Evolutionary conservation across 2,888 invertebrate genomes (phyloP), one percentile per base, ranked within the genome.

Genomic region (Acrobasis repandana): DNA sequence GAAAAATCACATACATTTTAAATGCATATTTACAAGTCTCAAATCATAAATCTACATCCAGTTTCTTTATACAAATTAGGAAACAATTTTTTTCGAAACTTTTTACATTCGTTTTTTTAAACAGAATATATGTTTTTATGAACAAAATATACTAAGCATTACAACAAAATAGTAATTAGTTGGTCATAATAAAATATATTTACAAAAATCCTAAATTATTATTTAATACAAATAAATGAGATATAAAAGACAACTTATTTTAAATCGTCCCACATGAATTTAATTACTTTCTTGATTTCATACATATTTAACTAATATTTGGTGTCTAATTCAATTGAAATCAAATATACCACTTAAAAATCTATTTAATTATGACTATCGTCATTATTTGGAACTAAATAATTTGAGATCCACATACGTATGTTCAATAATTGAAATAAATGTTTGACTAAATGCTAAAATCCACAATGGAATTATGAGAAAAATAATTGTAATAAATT

Each of bases 331-430:
- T 72, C 71, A 84, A 82, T 74, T 66, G 69, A 79, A 78, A 74
- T 75, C 72, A 74, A 76, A 82, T 75, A 74, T 70, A 79, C 69
- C 62, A 74, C 75, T 68, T 79, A 80, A 66, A 70, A 74, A 71
- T 66, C 74, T 72, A 76, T 76, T 77, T 75, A 70, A 76, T 74
- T 80, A 85, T 88, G 89, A 92, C 91, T 91, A 90, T 82, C 79
- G 80, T 78, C 70, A 82, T 81, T 85, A 86, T 90, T 91, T 91
- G 89, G 90, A 88, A 90, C 85, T 91, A 80, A 86, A 81, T 82
- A 83, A 84, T 79, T 82, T 88, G 90, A 92, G 91, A 92, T 91
- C 91, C 83, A 78, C 78, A 77, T 71, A 81, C 72, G 72, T 77
- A 74, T 63, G 72, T 74, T 73, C 75, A 77, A 65, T 70, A 71